Evolutionary conservation across 2,888 invertebrate species (phyloP).

Genomic region (Drosophila engyochracea): DNA sequence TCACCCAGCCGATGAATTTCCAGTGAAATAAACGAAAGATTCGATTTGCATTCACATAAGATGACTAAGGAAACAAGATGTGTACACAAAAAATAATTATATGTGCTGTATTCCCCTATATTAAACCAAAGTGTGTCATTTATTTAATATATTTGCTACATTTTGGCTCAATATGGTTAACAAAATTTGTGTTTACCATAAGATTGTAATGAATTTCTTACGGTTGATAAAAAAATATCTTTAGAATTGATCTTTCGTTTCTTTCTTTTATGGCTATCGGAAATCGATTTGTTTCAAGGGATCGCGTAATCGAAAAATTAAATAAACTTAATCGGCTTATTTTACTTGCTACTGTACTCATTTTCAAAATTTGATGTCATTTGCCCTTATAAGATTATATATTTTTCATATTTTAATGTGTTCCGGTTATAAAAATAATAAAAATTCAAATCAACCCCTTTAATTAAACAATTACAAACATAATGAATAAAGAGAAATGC

Average conservation of each 20-base stretch:
- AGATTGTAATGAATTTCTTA: neutral
- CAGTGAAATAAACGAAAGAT: conserved; percentile 63
- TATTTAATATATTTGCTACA: neutral
- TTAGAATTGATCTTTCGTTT: neutral
- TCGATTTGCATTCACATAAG: conserved; percentile 10
- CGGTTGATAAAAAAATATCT: neutral
- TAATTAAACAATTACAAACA: neutral
- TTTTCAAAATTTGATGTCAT: neutral
- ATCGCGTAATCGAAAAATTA: neutral
- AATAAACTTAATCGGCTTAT: neutral
- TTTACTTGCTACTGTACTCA: neutral
- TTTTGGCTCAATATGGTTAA: neutral
- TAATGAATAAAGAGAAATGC: neutral
- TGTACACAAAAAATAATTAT: neutral
- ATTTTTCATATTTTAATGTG: neutral
- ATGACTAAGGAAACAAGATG: conserved; percentile 11
- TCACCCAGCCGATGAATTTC: conserved; percentile 56
- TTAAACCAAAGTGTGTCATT: neutral
- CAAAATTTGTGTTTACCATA: neutral
- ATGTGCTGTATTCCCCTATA: neutral
- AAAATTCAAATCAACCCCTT: neutral
- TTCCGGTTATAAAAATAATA: neutral
- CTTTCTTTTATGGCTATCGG: too few species aligned
- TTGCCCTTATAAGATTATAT: too few species aligned
- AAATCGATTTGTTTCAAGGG: neutral